These are phyloP conservation scores for Villa cingulata DNA, from an alignment of 2,888 invertebrate species.

Conservation along the genomic window DNA sequence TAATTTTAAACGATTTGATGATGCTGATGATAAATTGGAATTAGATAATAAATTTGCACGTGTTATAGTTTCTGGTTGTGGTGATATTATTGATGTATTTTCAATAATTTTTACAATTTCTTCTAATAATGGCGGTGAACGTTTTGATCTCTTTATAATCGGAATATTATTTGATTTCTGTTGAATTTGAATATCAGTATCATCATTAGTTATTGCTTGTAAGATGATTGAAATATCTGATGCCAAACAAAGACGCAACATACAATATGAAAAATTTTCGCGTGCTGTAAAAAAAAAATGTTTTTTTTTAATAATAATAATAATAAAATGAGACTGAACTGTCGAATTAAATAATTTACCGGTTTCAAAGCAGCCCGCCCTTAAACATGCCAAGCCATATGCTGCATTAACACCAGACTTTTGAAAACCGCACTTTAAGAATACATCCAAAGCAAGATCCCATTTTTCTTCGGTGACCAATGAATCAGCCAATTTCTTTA, in stretches of 20 bases:
- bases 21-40: slow-evolving; percentile 29
- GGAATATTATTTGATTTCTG: slow-evolving; percentile 16
- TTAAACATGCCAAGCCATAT: slow-evolving; percentile 74
- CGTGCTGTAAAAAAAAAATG: slow-evolving; percentile 21
- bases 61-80: slow-evolving; percentile 28
- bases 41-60: slow-evolving; percentile 29
- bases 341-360: slow-evolving; percentile 34
- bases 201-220: slow-evolving; percentile 17
- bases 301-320: too few relatives aligned
- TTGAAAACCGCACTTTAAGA: slow-evolving; percentile 73
- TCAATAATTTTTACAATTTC: slow-evolving; percentile 60
- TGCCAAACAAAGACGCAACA: slow-evolving; percentile 26
- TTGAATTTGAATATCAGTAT: not conserved
- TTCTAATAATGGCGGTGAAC: slow-evolving; percentile 52
- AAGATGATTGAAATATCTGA: slow-evolving; percentile 21
- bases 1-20: slow-evolving; percentile 28
- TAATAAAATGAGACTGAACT: too few relatives aligned
- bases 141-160: slow-evolving; percentile 37
- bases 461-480: slow-evolving; percentile 74
- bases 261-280: slow-evolving; percentile 32
- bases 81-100: slow-evolving; percentile 29
- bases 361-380: slow-evolving; percentile 61
- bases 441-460: slow-evolving; percentile 69
- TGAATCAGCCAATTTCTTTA: slow-evolving; percentile 56
- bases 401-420: slow-evolving; percentile 68